Conservation (phyloP, 2,888 invertebrate genomes). For the Catocala fraxini region DNA sequence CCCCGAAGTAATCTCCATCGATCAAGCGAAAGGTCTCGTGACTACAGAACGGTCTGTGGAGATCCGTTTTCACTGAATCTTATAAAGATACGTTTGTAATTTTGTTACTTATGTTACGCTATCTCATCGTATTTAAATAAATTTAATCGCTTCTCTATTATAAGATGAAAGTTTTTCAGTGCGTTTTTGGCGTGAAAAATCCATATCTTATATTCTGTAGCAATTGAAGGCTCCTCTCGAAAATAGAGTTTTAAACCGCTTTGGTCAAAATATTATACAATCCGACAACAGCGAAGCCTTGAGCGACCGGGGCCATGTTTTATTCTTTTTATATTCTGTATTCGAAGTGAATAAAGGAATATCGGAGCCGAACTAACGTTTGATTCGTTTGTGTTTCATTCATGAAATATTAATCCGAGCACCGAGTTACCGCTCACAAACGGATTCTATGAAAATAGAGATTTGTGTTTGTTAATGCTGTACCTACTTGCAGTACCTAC, state of each 20-base stretch:
- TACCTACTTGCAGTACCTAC: not conserved
- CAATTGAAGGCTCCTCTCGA: too few relatives aligned
- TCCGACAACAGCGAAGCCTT: slow-evolving; percentile 31
- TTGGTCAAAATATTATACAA: slow-evolving; percentile 51
- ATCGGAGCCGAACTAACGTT: slow-evolving; percentile 57
- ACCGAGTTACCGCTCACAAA: slow-evolving; percentile 35
- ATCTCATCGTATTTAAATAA: slow-evolving; percentile 51
- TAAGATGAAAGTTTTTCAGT: slow-evolving; percentile 24
- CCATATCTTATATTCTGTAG: too few relatives aligned
- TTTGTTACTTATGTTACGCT: slow-evolving; percentile 46
- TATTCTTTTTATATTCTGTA: slow-evolving; percentile 55
- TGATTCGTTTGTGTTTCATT: slow-evolving; percentile 65
- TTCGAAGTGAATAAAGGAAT: slow-evolving; percentile 59
- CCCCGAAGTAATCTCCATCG: slow-evolving; percentile 59
- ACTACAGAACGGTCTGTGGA: slow-evolving; percentile 39
- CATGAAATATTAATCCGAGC: slow-evolving; percentile 69
- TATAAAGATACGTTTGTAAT: slow-evolving; percentile 54
- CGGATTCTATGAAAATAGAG: slow-evolving; percentile 48
- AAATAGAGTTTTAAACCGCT: slow-evolving; percentile 45
- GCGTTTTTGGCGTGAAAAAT: not conserved
- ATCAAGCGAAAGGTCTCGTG: slow-evolving; percentile 51
- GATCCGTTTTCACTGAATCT: slow-evolving; percentile 53
- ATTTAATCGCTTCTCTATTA: slow-evolving; percentile 35
- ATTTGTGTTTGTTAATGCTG: slow-evolving; percentile 26
- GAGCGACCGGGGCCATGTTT: slow-evolving; percentile 49